phyloP scores from a whole-genome alignment of 2,113 vertebrate genomes.

The Melanocharis versteri region DNA sequence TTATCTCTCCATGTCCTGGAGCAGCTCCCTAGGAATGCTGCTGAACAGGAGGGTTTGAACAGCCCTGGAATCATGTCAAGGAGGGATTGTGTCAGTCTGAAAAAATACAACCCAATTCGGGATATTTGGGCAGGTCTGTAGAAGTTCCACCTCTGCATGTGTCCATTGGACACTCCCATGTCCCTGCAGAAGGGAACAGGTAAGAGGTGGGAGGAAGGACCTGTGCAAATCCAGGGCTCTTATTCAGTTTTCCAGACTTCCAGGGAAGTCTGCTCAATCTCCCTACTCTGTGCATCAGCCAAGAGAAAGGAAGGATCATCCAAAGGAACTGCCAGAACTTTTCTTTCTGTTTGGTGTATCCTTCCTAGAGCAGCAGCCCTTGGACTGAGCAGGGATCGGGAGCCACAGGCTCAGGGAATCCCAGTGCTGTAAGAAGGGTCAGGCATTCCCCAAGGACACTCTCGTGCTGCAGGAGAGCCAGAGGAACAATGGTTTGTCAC shows the following conservation, averaged over 20 bases:
- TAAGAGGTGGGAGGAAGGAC: background rate
- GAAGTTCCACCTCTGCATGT: background rate
- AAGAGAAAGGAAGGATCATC: background rate
- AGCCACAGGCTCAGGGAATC: background rate
- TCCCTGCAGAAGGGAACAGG: background rate
- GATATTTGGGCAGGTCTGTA: background rate
- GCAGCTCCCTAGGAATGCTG: background rate
- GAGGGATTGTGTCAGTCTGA: background rate
- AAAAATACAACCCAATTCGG: background rate
- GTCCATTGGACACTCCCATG: background rate
- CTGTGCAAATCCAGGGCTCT: background rate
- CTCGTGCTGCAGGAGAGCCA: background rate
- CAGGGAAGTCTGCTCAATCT: background rate
- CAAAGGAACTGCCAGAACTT: background rate
- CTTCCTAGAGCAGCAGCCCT: background rate
- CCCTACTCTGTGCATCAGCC: background rate
- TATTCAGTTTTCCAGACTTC: background rate
- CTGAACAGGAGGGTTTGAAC: no score
- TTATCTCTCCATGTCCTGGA: background rate
- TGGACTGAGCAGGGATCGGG: background rate
- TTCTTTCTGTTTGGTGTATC: background rate
- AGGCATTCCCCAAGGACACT: background rate
- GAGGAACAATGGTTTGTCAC: background rate
- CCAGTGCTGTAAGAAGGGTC: background rate
- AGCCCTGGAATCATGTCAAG: background rate